These are phyloP conservation scores for Achroia grisella DNA, from an alignment of 1,140 invertebrate species.

Conservation along the genomic window DNA sequence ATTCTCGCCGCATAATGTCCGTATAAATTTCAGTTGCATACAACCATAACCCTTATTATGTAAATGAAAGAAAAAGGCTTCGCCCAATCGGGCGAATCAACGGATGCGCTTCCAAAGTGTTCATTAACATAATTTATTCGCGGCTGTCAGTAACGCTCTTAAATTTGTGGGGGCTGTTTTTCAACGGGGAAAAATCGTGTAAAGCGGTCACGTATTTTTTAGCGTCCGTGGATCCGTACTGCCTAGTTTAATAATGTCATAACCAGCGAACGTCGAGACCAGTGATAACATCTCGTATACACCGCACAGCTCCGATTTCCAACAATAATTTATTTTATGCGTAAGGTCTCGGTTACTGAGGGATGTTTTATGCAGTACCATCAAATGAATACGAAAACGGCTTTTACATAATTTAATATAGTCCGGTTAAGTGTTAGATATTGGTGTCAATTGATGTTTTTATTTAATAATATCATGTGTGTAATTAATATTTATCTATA, in stretches of 20 bases:
- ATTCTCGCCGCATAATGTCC: no score
- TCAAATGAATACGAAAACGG: conserved; percentile 19
- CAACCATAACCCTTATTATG: conserved; percentile 37
- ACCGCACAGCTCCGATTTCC: conserved; percentile 36
- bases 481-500: no score
- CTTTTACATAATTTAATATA: background rate
- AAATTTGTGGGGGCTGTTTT: conserved; percentile 63
- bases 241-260: conserved; percentile 59
- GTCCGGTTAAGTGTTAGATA: no score
- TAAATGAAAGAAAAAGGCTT: conserved; percentile 46
- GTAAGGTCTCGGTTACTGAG: conserved; percentile 16
- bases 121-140: conserved; percentile 72
- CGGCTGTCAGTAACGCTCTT: conserved; percentile 58
- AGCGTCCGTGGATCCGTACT: conserved; percentile 43
- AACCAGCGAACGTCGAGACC: conserved; percentile 29
- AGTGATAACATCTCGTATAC: conserved; percentile 47
- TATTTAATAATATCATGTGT: no score
- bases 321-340: conserved; percentile 42
- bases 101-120: conserved; percentile 63
- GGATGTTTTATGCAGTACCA: conserved; percentile 24
- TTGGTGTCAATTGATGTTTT: no score
- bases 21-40: conserved; percentile 10
- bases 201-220: conserved; percentile 61
- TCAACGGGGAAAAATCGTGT: conserved; percentile 43
- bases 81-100: conserved; percentile 51